Percentiles rank a stretch among this genome's conserved stretches.
These are phyloP conservation scores for Bombus confusus DNA, from an alignment of 1,140 invertebrate species.

Conservation along the genomic window DNA sequence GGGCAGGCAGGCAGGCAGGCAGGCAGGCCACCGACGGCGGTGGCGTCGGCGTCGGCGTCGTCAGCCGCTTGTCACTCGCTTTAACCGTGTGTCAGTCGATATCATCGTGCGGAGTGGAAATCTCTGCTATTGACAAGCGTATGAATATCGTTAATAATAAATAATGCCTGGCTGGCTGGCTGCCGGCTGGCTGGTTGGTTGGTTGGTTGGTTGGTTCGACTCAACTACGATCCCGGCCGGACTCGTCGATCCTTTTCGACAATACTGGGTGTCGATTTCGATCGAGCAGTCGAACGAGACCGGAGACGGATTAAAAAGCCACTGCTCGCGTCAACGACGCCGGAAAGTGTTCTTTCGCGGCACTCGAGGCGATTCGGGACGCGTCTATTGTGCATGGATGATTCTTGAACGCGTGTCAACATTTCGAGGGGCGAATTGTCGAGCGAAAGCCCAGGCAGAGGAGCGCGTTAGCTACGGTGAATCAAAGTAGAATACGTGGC, in stretches of 20 bases:
- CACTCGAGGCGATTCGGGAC: constrained; percentile 21
- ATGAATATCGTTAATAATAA: constrained; percentile 79
- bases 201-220: neutral
- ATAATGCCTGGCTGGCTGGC: constrained; percentile 67
- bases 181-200: neutral
- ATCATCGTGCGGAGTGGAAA: constrained; percentile 77
- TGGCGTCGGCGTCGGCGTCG: constrained; percentile 59
- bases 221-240: neutral
- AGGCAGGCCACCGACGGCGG: constrained; percentile 53
- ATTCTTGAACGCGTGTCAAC: neutral
- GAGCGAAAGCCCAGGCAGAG: neutral
- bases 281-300: constrained; percentile 56
- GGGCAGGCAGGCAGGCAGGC: constrained; percentile 4
- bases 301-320: constrained; percentile 52
- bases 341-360: constrained; percentile 20
- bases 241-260: constrained; percentile 16
- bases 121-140: constrained; percentile 78
- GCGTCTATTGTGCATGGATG: constrained; percentile 6
- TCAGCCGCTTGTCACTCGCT: constrained; percentile 72
- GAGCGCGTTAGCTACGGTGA: neutral
- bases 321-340: constrained; percentile 35
- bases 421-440: neutral
- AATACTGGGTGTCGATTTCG: constrained; percentile 39
- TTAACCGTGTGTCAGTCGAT: constrained; percentile 77
- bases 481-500: neutral